Evolutionary conservation across 2,113 vertebrate genomes (phyloP).

Genomic region (Fregetta grallaria): DNA sequence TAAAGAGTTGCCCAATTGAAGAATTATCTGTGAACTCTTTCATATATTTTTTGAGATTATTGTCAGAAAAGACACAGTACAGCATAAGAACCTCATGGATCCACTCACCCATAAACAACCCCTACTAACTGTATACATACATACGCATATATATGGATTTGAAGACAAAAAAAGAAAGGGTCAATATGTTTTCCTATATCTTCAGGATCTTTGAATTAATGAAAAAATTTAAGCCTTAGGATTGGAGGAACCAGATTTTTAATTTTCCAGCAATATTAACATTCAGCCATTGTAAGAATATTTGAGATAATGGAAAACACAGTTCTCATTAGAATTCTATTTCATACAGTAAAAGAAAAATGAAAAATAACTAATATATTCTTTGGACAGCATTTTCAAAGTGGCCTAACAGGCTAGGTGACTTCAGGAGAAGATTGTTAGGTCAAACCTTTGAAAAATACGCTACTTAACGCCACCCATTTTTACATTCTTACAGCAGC

Average conservation of each 20-base stretch:
- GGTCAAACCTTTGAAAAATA: background rate
- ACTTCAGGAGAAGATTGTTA: background rate
- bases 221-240: background rate
- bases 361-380: background rate
- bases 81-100: background rate
- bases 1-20: background rate
- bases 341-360: background rate
- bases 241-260: rapidly evolving
- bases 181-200: background rate
- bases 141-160: background rate
- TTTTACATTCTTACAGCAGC: background rate
- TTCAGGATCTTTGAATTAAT: background rate
- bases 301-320: background rate
- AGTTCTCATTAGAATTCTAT: background rate
- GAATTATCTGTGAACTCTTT: background rate
- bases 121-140: background rate
- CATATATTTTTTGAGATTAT: background rate
- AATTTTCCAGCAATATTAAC: background rate
- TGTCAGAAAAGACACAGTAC: background rate
- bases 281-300: background rate
- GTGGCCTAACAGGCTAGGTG: background rate
- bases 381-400: background rate
- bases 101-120: background rate
- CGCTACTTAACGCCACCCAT: rapidly evolving
- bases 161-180: background rate